phyloP scores from a whole-genome alignment of 1,140 invertebrate genomes.

The Drosophila simulans region DNA sequence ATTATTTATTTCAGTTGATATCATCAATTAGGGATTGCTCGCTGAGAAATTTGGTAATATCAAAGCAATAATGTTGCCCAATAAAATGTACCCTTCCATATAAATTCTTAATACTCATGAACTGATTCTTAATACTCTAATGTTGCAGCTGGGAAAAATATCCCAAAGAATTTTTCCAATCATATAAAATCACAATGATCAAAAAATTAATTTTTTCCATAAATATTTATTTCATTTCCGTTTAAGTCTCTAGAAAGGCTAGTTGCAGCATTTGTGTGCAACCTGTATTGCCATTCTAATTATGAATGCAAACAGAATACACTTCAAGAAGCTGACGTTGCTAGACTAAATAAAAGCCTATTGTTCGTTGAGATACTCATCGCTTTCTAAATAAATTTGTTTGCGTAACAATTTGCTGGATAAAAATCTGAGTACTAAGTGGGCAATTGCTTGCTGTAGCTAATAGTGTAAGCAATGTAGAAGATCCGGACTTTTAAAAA shows the following conservation, averaged over 20 bases:
- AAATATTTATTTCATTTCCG: too few relatives aligned
- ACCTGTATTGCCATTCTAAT: background rate
- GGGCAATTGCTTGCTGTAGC: background rate
- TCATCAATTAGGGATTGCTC: slow-evolving; percentile 21
- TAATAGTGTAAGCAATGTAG: background rate
- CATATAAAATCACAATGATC: background rate
- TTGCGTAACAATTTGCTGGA: background rate
- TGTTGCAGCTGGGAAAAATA: too few relatives aligned
- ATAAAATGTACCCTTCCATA: background rate
- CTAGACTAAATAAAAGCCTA: background rate
- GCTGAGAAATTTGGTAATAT: slow-evolving; percentile 17
- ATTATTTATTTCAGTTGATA: slow-evolving; percentile 32
- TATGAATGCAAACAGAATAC: background rate
- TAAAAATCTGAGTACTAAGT: background rate
- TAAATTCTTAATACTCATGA: background rate
- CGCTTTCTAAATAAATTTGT: slow-evolving; percentile 2
- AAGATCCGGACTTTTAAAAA: background rate
- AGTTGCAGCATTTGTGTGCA: background rate
- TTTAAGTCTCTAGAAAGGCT: too few relatives aligned
- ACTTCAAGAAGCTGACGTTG: background rate
- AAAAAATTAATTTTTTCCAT: too few relatives aligned
- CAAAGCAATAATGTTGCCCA: too few relatives aligned
- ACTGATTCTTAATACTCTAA: background rate
- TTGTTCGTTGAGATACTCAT: slow-evolving; percentile 1
- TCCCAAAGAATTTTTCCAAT: background rate